Percentiles rank a stretch among this genome's conserved stretches.
These are phyloP conservation scores for Serripes groenlandicus DNA, from an alignment of 2,888 invertebrate species.

Conservation along the genomic window DNA sequence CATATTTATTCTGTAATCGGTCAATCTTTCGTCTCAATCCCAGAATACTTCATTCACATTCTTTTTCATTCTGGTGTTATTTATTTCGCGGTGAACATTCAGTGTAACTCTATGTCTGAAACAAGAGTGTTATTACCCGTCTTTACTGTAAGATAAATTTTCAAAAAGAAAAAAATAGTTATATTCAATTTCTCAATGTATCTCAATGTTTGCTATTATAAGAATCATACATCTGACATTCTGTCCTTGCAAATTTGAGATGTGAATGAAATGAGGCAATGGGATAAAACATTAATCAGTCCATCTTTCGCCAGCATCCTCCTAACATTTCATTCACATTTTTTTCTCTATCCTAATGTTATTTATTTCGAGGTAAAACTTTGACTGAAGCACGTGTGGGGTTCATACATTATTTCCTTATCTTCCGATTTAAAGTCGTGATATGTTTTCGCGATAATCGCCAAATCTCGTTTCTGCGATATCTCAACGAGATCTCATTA, in stretches of 20 bases:
- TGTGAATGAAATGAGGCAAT: no score
- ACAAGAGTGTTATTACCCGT: no score
- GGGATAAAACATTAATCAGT: no score
- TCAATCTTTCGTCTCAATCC: constrained; percentile 4
- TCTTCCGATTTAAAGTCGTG: constrained; percentile 11
- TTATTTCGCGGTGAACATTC: no score
- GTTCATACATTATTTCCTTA: constrained; percentile 25
- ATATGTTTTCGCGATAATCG: constrained; percentile 22
- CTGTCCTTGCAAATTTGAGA: no score
- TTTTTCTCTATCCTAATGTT: background rate
- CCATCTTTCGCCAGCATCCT: no score
- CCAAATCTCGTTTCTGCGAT: constrained; percentile 25
- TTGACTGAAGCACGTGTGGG: constrained; percentile 14
- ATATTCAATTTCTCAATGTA: background rate
- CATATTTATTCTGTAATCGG: background rate
- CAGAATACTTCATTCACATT: no score
- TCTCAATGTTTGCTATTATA: background rate
- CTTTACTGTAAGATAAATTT: no score
- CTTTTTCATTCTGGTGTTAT: no score
- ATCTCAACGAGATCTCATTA: constrained; percentile 36
- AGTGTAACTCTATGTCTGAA: no score
- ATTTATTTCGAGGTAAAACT: background rate
- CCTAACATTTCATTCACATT: background rate
- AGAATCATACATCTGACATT: background rate
- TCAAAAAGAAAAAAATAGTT: background rate